A percentile compares a stretch with the other conserved stretches of the same genome.
Evolutionary conservation across 2,888 invertebrate species (phyloP).

Genomic region (Heliconius ethilla): DNA sequence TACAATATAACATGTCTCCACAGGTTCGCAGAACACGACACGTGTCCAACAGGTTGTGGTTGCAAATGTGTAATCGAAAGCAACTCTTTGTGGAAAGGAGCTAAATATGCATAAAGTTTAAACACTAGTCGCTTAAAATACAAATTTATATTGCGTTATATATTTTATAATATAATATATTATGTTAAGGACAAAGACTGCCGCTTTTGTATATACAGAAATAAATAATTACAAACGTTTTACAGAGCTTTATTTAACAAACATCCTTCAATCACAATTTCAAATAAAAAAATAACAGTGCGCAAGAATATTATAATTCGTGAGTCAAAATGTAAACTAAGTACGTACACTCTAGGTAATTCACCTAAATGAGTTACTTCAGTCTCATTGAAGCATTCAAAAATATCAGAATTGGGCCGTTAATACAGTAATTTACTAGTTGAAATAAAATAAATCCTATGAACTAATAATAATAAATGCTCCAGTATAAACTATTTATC

Average conservation of each 20-base stretch:
- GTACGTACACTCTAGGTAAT: conserved; percentile 8
- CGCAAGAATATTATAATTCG: conserved; percentile 63
- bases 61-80: conserved; percentile 91
- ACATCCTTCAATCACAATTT: conserved; percentile 60
- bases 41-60: conserved; percentile 96
- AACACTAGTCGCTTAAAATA: conserved; percentile 18
- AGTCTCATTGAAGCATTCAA: conserved; percentile 61
- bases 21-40: conserved; percentile 83
- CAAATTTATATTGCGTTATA: conserved; percentile 10
- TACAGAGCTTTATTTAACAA: conserved; percentile 74
- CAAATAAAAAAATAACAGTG: conserved; percentile 64
- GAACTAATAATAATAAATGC: not conserved
- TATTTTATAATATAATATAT: conserved; percentile 32
- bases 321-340: conserved; percentile 47
- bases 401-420: conserved; percentile 21
- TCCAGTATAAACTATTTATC: not conserved
- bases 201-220: conserved; percentile 55
- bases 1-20: not conserved
- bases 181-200: conserved; percentile 56
- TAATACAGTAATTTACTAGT: not conserved
- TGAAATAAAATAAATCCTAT: not conserved
- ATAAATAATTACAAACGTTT: conserved; percentile 55
- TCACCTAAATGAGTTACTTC: conserved; percentile 52
- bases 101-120: conserved; percentile 63
- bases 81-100: conserved; percentile 69